Evolutionary conservation across 23 tunicate species (phyloP), one percentile per base, ranked within the genome.

Genomic region (Trididemnum nubilum): DNA sequence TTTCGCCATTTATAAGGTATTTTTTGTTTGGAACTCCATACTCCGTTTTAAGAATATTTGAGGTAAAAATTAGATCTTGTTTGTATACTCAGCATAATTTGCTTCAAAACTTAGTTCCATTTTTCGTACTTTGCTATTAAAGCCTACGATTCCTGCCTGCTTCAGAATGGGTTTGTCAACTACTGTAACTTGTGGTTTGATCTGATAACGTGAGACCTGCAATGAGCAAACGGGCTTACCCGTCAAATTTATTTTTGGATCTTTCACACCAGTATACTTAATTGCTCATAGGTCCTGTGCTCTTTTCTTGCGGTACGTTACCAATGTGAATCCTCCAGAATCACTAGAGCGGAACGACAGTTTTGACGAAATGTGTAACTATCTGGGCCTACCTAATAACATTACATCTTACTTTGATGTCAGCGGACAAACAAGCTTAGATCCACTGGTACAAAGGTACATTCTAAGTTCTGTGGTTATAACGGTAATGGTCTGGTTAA

Each of bases 391-490:
- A 32, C 89, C 96, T 25, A 33, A 39, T 1, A 28, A 39, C 32
- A 72, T 75, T 4, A 7, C 24, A 0, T 58, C 78, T 34, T 81
- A 54, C 9, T 84, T 81, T 64, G 86, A 85, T 65, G 65, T 54
- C 36, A 44, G 52, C 0, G 89, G 86, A 18, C 57, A 63, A 3
- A 23, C 59, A 21, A 65, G 80, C 35, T 50, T 90, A 0, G 80
- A 80, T 40, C 89, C 86, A 0, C 60, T 80, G 44, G 87, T 90
- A 0, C 85, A 85, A 51, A 79, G 77, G 95, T 88, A 29, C 18
- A 7, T 73, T 2, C 12, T 37, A 40, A 49, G 32, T 39, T 22
- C 23, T 39, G 27, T 63, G 7, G 69, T 63, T 4, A n/a, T 63
- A 24, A 4, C n/a, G n/a, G n/a, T n/a, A n/a, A n/a, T n/a, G n/a